These are phyloP conservation scores for Tolmerus cingulatus DNA, from an alignment of 2,888 invertebrate species.

Conservation along the genomic window DNA sequence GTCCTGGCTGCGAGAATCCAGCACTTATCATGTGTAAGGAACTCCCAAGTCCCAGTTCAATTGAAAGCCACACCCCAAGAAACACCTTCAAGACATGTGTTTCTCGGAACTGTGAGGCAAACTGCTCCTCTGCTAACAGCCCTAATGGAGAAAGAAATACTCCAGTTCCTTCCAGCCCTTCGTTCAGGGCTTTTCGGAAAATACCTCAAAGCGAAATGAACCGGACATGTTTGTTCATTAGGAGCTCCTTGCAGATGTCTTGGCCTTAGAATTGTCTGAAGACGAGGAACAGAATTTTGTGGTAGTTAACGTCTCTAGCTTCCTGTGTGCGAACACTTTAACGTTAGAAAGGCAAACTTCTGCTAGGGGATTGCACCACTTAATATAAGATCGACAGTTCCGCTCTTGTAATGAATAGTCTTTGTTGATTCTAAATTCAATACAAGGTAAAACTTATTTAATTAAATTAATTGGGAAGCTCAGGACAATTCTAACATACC, in stretches of 20 bases:
- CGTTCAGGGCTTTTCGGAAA: not conserved
- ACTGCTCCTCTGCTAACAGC: not conserved
- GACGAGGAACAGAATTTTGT: not conserved
- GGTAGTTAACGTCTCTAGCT: not conserved
- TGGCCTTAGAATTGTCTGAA: not conserved
- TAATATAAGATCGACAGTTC: not conserved
- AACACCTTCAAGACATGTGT: not conserved
- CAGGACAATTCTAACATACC: too few species aligned
- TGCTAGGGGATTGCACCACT: not conserved
- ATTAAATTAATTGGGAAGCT: not conserved
- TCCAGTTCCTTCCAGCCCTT: not conserved
- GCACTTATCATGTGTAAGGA: not conserved
- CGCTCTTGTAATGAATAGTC: too few species aligned
- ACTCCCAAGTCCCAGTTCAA: not conserved
- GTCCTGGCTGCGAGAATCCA: not conserved
- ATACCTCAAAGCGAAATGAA: not conserved
- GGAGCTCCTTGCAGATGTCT: not conserved
- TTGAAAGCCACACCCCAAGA: not conserved
- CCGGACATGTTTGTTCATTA: not conserved
- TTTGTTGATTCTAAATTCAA: not conserved
- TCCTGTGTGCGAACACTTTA: not conserved
- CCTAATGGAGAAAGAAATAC: not conserved
- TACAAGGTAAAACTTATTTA: not conserved
- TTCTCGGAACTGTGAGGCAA: not conserved
- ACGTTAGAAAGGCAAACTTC: not conserved